Evolutionary conservation across 1,140 invertebrate genomes (phyloP), one percentile per base, ranked within the genome.

Genomic region (Neotoxoptera formosana): DNA sequence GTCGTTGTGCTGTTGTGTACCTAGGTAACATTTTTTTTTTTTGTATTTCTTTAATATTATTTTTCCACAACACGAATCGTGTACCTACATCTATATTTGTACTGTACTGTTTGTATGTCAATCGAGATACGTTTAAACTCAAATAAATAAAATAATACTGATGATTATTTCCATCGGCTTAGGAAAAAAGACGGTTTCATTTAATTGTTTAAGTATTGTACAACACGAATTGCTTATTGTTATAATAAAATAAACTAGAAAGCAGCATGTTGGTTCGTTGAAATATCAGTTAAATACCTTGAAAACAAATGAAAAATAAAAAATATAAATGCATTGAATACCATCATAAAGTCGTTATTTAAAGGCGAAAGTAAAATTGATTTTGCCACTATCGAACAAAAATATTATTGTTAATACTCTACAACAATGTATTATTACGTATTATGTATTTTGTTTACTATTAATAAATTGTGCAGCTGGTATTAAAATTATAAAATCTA

Each of bases 251-350:
- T 67, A 76, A 76, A 76, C n/a, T n/a, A 76, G 4, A n/a, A 76
- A 76, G n/a, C 4, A 3, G n/a, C 60, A 17, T 76, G 11, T 76
- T 17, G 14, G n/a, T 76, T 76, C 6, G n/a, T 76, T 76, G 6
- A n/a, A 67, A 76, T n/a, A 76, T 76, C n/a, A 76, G n/a, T 76
- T n/a, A 76, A 76, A 76, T 76, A 76, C 30, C 60, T 76, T 76
- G 7, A 76, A 76, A 1, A 30, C n/a, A 6, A n/a, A 76, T n/a
- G n/a, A 20, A n/a, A 76, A 76, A 67, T 67, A n/a, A 2, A 76
- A n/a, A n/a, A 76, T 76, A 76, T 76, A 76, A n/a, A 76, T 76
- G 30, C 60, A n/a, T 4, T n/a, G 60, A n/a, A n/a, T 76, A 76
- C 60, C 60, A 76, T n/a, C n/a, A 17, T 17, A 7, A 76, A 76